Conservation (phyloP, 2,797 vertebrate species). For the Neosilurus hyrtlii region DNA sequence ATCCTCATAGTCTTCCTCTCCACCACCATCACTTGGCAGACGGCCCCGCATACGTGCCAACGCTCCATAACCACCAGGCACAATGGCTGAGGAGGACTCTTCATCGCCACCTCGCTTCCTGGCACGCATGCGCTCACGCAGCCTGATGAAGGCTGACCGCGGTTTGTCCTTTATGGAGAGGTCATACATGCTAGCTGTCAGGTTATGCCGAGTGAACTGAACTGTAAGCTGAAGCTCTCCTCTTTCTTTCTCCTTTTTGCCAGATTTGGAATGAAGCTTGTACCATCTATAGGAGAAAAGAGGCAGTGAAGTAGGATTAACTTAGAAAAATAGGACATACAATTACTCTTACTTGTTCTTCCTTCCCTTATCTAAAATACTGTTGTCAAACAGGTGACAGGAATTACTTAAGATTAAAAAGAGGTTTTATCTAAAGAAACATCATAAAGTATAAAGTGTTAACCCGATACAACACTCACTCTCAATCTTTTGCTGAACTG, state of each 20-base stretch:
- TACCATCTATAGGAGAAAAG: slow-evolving; percentile 80
- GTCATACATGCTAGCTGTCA: slow-evolving; percentile 98
- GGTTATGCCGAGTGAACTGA: slow-evolving; percentile 88
- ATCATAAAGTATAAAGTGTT: not conserved
- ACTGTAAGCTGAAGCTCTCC: slow-evolving; percentile 90
- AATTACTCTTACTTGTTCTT: not conserved
- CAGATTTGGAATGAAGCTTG: slow-evolving; percentile 89
- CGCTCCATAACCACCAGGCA: slow-evolving; percentile 76
- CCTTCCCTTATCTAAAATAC: no score
- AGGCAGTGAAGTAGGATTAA: not conserved
- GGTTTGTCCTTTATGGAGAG: slow-evolving; percentile 91
- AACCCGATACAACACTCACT: not conserved
- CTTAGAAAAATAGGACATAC: not conserved
- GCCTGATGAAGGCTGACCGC: slow-evolving; percentile 84
- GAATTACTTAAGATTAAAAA: not conserved
- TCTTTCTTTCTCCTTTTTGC: slow-evolving; percentile 95
- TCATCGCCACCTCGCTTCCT: slow-evolving; percentile 83
- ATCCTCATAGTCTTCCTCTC: slow-evolving; percentile 86
- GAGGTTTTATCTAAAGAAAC: not conserved
- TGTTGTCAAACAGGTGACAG: not conserved
- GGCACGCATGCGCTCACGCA: slow-evolving; percentile 90
- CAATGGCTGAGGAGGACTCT: slow-evolving; percentile 83
- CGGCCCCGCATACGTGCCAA: slow-evolving; percentile 68
- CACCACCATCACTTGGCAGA: slow-evolving; percentile 72
- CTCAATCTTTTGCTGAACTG: no score